Percentiles rank a stretch among this genome's conserved stretches.
Conservation (phyloP, 2,113 vertebrate genomes). For the Alces alces region DNA sequence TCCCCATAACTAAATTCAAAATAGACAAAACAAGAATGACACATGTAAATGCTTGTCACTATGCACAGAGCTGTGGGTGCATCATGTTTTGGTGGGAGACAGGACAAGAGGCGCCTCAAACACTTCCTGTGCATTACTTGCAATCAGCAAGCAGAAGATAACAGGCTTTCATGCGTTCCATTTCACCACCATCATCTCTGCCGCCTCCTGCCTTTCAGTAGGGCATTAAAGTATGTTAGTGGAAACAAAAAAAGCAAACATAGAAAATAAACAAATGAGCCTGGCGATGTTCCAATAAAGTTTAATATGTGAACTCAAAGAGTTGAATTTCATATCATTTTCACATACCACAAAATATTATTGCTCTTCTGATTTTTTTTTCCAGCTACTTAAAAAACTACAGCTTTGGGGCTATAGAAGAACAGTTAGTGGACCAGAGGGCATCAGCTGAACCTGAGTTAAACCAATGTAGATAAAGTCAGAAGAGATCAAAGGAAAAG, state of each 20-base stretch:
- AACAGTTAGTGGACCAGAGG: neutral
- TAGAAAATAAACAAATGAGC: neutral
- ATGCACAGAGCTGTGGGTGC: neutral
- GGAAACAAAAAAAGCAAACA: neutral
- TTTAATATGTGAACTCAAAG: neutral
- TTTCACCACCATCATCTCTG: neutral
- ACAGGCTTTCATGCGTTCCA: neutral
- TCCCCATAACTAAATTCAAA: slow-evolving; percentile 24
- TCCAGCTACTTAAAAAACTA: neutral
- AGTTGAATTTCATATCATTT: slow-evolving; percentile 10
- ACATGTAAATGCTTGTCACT: neutral
- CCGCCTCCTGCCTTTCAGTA: neutral
- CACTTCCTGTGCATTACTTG: neutral
- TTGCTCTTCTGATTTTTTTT: neutral
- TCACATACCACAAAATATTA: neutral
- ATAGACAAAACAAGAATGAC: neutral
- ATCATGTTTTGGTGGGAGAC: neutral
- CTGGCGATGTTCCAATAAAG: neutral
- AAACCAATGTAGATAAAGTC: neutral
- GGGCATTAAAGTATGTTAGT: neutral
- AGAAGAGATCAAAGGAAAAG: neutral
- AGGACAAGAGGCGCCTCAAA: neutral
- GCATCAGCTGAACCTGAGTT: neutral
- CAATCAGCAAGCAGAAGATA: neutral
- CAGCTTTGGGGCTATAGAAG: neutral